A percentile compares a stretch with the other conserved stretches of the same genome.
Evolutionary conservation across 2,888 invertebrate genomes (phyloP).

Genomic region (Drosophila quinaria): DNA sequence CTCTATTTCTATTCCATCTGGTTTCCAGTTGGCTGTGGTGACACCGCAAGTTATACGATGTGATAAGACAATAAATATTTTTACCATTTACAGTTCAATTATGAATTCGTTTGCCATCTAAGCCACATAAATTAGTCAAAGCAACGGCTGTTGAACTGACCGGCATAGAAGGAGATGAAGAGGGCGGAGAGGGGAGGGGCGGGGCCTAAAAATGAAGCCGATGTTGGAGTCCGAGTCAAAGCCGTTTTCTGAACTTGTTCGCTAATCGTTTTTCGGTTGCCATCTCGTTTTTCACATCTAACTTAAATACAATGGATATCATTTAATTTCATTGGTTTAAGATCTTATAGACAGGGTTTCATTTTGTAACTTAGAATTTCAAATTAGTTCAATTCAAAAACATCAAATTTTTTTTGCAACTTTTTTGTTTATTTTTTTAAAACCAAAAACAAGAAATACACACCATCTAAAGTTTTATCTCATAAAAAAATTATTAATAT

Average conservation of each 20-base stretch:
- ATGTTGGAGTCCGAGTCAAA: not conserved
- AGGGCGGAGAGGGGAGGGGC: not conserved
- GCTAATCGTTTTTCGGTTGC: conserved; percentile 37
- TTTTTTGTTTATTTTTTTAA: not conserved
- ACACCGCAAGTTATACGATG: conserved; percentile 85
- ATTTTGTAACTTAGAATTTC: not conserved
- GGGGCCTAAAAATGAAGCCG: not conserved
- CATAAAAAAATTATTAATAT: not conserved
- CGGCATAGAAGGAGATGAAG: not conserved
- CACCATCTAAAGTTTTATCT: not conserved
- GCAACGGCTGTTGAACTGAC: conserved; percentile 27
- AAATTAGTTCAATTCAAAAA: not conserved
- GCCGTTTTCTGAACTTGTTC: conserved; percentile 30
- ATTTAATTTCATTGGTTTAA: conserved; percentile 24
- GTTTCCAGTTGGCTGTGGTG: conserved; percentile 74
- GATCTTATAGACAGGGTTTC: not conserved
- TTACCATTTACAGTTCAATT: conserved; percentile 82
- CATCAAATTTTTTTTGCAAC: no score
- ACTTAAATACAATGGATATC: conserved; percentile 20
- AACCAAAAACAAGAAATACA: not conserved
- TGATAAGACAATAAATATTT: conserved; percentile 85
- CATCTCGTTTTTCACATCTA: conserved; percentile 17
- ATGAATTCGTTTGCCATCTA: conserved; percentile 64
- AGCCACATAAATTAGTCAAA: conserved; percentile 67
- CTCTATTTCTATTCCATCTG: conserved; percentile 53